These are phyloP conservation scores for Epizoanthus ramosus DNA, from an alignment of 92 coral and sea anemone genomes.

Conservation along the genomic window DNA sequence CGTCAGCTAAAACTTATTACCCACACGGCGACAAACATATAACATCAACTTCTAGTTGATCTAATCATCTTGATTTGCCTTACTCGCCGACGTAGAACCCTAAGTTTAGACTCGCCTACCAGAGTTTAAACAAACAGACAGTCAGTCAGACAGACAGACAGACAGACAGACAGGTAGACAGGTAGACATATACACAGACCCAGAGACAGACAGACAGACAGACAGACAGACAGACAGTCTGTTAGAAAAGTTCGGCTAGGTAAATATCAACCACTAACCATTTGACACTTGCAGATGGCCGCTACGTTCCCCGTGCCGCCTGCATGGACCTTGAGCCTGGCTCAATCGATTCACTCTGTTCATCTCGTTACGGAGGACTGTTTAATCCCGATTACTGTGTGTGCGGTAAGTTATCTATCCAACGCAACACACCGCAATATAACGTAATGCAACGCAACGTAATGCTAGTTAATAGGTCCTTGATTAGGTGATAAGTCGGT, in stretches of 20 bases:
- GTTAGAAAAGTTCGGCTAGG: background rate
- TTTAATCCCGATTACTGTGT: conserved; percentile 90
- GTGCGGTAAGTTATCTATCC: conserved; percentile 59
- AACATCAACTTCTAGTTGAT: too few species aligned
- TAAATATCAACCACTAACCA: background rate
- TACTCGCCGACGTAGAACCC: too few species aligned
- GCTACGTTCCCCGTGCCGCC: conserved; percentile 91
- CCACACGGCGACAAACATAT: too few species aligned
- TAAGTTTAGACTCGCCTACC: too few species aligned
- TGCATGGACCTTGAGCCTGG: conserved; percentile 91
- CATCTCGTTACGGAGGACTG: conserved; percentile 82
- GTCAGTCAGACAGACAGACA: too few species aligned
- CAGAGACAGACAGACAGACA: background rate
- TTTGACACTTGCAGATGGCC: conserved; percentile 63
- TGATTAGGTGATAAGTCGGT: too few species aligned
- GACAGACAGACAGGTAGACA: too few species aligned
- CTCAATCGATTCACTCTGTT: conserved; percentile 82
- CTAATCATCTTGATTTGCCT: too few species aligned
- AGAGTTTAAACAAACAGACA: too few species aligned
- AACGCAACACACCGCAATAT: background rate
- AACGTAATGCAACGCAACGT: background rate
- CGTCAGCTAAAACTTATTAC: too few species aligned
- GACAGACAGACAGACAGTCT: background rate
- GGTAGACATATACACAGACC: too few species aligned
- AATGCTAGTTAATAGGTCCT: too few species aligned